phyloP scores from a whole-genome alignment of 2,113 vertebrate species.

The Podarcis muralis region DNA sequence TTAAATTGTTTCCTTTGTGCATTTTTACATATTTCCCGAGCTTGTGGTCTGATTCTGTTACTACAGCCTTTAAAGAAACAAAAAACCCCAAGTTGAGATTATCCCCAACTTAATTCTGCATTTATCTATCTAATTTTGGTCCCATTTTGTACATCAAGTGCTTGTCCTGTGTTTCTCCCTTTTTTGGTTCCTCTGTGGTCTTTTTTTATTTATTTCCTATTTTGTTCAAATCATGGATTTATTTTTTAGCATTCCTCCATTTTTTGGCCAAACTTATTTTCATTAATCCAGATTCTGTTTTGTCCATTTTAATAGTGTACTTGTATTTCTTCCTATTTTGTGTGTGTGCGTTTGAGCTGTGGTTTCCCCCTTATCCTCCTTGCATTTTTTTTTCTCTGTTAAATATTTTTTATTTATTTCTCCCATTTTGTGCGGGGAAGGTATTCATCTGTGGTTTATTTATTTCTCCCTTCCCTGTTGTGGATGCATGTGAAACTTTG shows the following conservation, averaged over 20 bases:
- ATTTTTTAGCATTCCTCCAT: constrained; percentile 17
- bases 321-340: constrained; percentile 19
- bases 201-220: constrained; percentile 13
- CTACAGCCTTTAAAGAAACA: neutral
- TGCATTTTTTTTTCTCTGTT: neutral
- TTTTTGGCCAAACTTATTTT: constrained; percentile 18
- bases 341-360: constrained; percentile 14
- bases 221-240: neutral
- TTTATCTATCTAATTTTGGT: constrained; percentile 1
- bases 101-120: neutral
- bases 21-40: neutral
- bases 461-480: constrained; percentile 34
- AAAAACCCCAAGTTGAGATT: neutral
- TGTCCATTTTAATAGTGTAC: constrained; percentile 30
- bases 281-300: constrained; percentile 17
- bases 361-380: neutral
- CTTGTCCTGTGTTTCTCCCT: constrained; percentile 13
- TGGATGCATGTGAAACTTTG: constrained; percentile 42
- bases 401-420: constrained; percentile 43
- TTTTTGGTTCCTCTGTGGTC: constrained; percentile 20
- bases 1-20: neutral
- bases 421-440: constrained; percentile 15
- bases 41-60: neutral
- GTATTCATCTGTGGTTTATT: constrained; percentile 30
- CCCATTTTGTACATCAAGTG: neutral